Evolutionary conservation across 1,140 invertebrate genomes (phyloP).

Genomic region (Rhizoglyphus robini): DNA sequence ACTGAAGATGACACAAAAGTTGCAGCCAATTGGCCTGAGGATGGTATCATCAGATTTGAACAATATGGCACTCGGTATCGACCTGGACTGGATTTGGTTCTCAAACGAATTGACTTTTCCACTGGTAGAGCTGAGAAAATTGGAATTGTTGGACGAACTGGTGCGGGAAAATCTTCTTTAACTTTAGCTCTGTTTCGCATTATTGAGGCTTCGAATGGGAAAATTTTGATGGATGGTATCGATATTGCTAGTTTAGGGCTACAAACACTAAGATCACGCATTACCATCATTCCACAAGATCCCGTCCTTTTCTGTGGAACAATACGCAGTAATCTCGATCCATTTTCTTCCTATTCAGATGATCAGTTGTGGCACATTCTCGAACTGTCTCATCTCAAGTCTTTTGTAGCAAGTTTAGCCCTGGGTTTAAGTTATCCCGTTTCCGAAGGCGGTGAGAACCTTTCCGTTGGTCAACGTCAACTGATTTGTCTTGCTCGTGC

Average conservation of each 20-base stretch:
- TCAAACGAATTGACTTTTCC: slow-evolving; percentile 52
- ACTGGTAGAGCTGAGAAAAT: slow-evolving; percentile 60
- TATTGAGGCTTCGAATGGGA: slow-evolving; percentile 49
- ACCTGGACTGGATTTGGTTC: slow-evolving; percentile 61
- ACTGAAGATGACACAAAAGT: slow-evolving; percentile 38
- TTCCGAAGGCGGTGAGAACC: slow-evolving; percentile 32
- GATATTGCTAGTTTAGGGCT: slow-evolving; percentile 49
- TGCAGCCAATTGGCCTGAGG: slow-evolving; percentile 49
- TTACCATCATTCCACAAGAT: slow-evolving; percentile 86
- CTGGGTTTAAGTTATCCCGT: slow-evolving; percentile 26
- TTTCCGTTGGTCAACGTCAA: no score
- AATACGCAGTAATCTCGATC: no score
- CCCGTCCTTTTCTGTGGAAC: slow-evolving; percentile 92
- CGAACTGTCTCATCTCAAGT: slow-evolving; percentile 55
- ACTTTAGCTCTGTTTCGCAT: no score
- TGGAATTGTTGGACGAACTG: no score
- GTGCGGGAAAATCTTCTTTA: no score
- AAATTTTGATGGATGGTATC: slow-evolving; percentile 58
- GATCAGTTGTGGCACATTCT: no score
- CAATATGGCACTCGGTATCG: slow-evolving; percentile 63
- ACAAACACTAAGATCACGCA: slow-evolving; percentile 53
- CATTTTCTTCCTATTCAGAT: no score
- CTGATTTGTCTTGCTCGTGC: no score
- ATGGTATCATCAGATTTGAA: slow-evolving; percentile 56
- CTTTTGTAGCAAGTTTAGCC: slow-evolving; percentile 44